Conservation (phyloP, 2,797 vertebrate genomes). For the Champsocephalus esox region DNA sequence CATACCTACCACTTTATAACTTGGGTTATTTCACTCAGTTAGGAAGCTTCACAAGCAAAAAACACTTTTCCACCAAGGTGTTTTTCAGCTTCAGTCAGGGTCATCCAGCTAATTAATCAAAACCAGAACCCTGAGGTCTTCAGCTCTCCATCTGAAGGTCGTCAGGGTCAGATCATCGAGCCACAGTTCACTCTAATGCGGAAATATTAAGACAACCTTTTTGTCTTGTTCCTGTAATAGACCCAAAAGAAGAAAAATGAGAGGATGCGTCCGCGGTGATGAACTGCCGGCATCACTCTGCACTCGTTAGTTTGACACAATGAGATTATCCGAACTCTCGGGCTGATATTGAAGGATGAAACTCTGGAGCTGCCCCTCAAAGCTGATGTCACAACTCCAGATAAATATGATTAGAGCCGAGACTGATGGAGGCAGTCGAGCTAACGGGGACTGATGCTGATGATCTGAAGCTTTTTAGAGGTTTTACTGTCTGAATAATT, state of each 20-base stretch:
- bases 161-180: conserved; percentile 8
- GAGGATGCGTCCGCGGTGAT: conserved; percentile 31
- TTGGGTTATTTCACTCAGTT: too few species aligned
- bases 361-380: conserved; percentile 23
- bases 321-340: conserved; percentile 54
- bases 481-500: conserved; percentile 56
- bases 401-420: conserved; percentile 56
- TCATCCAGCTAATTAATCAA: conserved; percentile 20
- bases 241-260: conserved; percentile 19
- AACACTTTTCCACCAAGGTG: too few species aligned
- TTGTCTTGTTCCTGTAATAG: conserved; percentile 45
- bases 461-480: conserved; percentile 58
- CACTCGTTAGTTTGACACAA: conserved; percentile 50
- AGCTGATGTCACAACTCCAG: conserved; percentile 26
- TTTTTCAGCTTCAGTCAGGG: neutral
- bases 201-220: conserved; percentile 37
- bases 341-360: conserved; percentile 59
- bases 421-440: conserved; percentile 39
- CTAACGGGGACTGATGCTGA: conserved; percentile 59
- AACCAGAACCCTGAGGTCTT: neutral
- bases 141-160: neutral
- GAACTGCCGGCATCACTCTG: conserved; percentile 8
- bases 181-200: conserved; percentile 13
- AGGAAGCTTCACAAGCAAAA: too few species aligned
- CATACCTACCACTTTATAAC: neutral